Evolutionary conservation across 2,113 vertebrate species (phyloP).

Genomic region (Pseudopipra pipra): DNA sequence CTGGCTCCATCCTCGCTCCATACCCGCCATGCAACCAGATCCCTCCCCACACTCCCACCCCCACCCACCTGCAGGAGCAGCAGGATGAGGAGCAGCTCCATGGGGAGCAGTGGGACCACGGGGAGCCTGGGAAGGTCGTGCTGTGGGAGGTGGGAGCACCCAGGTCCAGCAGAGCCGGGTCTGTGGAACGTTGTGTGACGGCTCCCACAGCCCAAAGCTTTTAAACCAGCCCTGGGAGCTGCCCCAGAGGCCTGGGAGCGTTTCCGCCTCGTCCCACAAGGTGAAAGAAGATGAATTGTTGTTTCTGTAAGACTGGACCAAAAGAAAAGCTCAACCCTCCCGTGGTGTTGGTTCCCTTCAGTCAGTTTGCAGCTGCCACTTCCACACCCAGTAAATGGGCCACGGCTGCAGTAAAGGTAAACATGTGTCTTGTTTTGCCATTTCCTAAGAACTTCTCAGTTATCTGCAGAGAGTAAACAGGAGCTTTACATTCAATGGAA

Average conservation of each 20-base stretch:
- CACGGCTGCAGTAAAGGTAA: neutral
- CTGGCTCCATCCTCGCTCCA: neutral
- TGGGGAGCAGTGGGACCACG: neutral
- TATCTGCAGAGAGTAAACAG: neutral
- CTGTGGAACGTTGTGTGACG: neutral
- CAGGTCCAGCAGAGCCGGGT: neutral
- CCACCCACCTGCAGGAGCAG: neutral
- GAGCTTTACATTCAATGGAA: neutral
- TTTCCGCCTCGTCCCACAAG: neutral
- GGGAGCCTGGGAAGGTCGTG: neutral
- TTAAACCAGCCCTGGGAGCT: neutral
- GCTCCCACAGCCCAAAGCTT: neutral
- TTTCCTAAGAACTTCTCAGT: accelerated
- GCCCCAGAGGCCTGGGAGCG: neutral
- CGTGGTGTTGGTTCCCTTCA: neutral
- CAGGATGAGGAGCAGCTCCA: neutral
- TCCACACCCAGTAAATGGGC: accelerated
- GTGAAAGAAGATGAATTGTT: neutral
- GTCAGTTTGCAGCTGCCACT: neutral
- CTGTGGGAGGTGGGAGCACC: neutral
- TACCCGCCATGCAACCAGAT: accelerated
- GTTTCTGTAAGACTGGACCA: neutral
- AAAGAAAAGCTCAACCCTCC: neutral
- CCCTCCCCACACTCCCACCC: neutral
- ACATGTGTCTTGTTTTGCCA: too few relatives aligned